Conservation (phyloP, 2,888 invertebrate genomes). For the Stegophylla sp. region DNA sequence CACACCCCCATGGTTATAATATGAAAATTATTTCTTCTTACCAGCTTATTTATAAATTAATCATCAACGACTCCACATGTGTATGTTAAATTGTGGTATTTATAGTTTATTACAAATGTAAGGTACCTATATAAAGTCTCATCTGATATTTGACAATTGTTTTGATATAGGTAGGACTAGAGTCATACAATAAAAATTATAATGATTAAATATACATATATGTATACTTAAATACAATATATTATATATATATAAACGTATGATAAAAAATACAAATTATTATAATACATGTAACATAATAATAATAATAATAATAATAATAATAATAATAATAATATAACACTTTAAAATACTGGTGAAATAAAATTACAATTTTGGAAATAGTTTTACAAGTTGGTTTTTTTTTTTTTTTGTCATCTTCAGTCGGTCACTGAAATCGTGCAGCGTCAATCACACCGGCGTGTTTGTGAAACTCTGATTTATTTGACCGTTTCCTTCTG, state of each 20-base stretch:
- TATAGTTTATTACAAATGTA: too few species aligned
- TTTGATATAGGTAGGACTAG: background rate
- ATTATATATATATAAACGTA: background rate
- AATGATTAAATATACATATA: background rate
- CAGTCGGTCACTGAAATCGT: background rate
- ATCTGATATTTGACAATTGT: background rate
- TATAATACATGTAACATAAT: background rate
- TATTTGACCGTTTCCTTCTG: slow-evolving; percentile 10
- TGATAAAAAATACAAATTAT: slow-evolving; percentile 6
- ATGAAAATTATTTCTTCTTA: too few species aligned
- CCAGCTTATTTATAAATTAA: too few species aligned
- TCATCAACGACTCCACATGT: too few species aligned
- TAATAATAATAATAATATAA: too few species aligned
- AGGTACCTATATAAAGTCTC: too few species aligned
- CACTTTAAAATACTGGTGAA: slow-evolving; percentile 1
- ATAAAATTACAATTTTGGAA: background rate
- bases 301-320: too few species aligned
- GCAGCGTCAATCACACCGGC: slow-evolving; percentile 8
- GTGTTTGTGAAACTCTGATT: slow-evolving; percentile 34
- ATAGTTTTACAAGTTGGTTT: background rate
- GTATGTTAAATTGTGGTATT: too few species aligned
- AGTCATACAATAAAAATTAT: too few species aligned
- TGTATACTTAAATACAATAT: background rate
- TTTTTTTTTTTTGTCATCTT: background rate
- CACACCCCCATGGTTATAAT: too few species aligned